These are phyloP conservation scores for Pogonocherus hispidulus DNA, from an alignment of 2,888 invertebrate genomes.

Conservation along the genomic window DNA sequence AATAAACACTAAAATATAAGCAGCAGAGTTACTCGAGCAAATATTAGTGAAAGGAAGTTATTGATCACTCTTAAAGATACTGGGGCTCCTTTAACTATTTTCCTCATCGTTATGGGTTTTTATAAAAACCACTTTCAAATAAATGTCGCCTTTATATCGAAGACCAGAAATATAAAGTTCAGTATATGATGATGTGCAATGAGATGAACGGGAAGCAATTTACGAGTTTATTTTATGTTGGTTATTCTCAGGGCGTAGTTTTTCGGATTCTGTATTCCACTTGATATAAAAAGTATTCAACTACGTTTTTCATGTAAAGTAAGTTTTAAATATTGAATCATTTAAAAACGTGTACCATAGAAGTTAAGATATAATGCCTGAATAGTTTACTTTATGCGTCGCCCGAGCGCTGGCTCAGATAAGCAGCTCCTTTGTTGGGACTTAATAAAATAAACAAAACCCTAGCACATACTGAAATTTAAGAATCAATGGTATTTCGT, in stretches of 20 bases:
- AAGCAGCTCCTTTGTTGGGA: too few species aligned
- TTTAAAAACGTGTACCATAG: too few species aligned
- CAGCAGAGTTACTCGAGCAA: slow-evolving; percentile 56
- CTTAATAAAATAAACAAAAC: too few species aligned
- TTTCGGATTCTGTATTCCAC: not conserved
- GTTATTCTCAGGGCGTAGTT: not conserved
- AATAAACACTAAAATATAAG: slow-evolving; percentile 56
- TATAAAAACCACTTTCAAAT: slow-evolving; percentile 5
- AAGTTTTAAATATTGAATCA: too few species aligned
- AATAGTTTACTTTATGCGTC: too few species aligned
- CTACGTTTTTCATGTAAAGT: too few species aligned
- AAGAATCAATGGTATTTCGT: too few species aligned
- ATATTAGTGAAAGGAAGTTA: slow-evolving; percentile 56
- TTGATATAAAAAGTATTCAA: not conserved
- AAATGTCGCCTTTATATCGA: slow-evolving; percentile 5
- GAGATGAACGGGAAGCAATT: not conserved
- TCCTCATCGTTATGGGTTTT: slow-evolving; percentile 16
- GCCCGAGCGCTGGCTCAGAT: too few species aligned
- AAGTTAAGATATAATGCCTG: too few species aligned
- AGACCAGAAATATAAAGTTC: not conserved
- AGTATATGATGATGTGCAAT: not conserved
- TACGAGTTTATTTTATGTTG: slow-evolving; percentile 2
- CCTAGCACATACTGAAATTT: too few species aligned
- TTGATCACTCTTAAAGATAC: slow-evolving; percentile 56
- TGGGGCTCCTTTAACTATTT: slow-evolving; percentile 40